Evolutionary conservation across 2,888 invertebrate genomes (phyloP), one percentile per base, ranked within the genome.

Genomic region (Erpobdella octoculata): DNA sequence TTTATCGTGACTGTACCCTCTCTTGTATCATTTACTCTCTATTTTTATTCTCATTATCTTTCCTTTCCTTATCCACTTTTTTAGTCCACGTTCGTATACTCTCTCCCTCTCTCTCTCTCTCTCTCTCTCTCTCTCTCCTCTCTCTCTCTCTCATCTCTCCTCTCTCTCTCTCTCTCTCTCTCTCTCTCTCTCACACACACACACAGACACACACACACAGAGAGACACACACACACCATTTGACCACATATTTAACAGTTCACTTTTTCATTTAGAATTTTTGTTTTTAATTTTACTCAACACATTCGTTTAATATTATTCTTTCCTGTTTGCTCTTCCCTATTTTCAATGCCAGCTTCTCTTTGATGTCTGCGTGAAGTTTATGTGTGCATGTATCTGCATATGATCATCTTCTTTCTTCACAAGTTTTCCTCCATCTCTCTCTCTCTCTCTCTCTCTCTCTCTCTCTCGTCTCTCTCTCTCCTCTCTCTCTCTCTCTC

Each of bases 61-160:
- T 64, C 35, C n/a, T 4, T 35, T 4, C 64, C 15, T 64, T 25
- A 15, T 15, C 21, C 33, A 31, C 12, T 64, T 36, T 35, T 33
- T 6, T n/a, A 28, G 35, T 59, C 33, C 69, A 37, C 46, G n/a
- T n/a, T n/a, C n/a, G n/a, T n/a, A n/a, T n/a, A 67, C 38, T 31
- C 31, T 3, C 46, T 31, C 38, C n/a, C 15, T 5, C 36, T 21
- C 25, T 35, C 36, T 12, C 15, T n/a, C 9, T 31, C 28, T 25
- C 28, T 31, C 58, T 21, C 21, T 8, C 41, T 37, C 36, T 21
- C 41, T 21, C 36, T 21, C 4, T 37, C n/a, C n/a, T 9, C 66
- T 37, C 36, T 37, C 36, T 37, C 18, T 37, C 41, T 37, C 3
- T 4, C 21, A 8, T 21, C 25, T 35, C 36, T 12, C 15, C 9